These are phyloP conservation scores for Diprion similis DNA, from an alignment of 1,140 invertebrate genomes.

Conservation along the genomic window DNA sequence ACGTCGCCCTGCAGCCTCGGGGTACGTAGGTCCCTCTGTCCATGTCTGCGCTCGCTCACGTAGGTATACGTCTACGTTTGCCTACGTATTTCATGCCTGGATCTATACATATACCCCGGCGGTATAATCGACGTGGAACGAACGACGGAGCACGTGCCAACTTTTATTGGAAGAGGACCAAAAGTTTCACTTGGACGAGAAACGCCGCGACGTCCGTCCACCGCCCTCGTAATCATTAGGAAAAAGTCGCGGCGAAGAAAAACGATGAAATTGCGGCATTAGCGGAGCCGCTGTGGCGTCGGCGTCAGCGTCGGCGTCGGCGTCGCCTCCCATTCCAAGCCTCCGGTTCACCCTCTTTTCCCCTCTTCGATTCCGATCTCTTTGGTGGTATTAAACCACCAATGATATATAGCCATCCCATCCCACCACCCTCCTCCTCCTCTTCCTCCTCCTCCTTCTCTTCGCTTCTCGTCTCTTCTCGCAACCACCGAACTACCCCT, in stretches of 20 bases:
- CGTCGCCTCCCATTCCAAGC: neutral
- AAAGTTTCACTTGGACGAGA: constrained; percentile 45
- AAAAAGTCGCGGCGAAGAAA: constrained; percentile 45
- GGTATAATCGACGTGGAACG: constrained; percentile 50
- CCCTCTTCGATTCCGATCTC: constrained; percentile 20
- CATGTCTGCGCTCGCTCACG: neutral
- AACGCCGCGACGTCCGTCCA: neutral
- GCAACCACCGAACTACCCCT: neutral
- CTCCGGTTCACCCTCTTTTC: neutral
- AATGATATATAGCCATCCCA: neutral
- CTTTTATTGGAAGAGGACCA: constrained; percentile 54
- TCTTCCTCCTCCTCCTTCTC: neutral
- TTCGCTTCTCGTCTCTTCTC: constrained; percentile 10
- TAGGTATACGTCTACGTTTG: neutral
- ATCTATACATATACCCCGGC: constrained; percentile 20
- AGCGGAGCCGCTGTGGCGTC: constrained; percentile 33
- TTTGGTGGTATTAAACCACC: constrained; percentile 12
- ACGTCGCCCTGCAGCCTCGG: neutral
- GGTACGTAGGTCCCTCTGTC: neutral
- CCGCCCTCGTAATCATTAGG: constrained; percentile 46
- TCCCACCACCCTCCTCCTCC: neutral
- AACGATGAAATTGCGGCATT: constrained; percentile 54
- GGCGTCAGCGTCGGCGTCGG: constrained; percentile 27
- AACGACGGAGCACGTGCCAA: constrained; percentile 51
- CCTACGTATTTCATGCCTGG: too few relatives aligned